Evolutionary conservation across 2,888 invertebrate species (phyloP).

Genomic region (Altica lythri): DNA sequence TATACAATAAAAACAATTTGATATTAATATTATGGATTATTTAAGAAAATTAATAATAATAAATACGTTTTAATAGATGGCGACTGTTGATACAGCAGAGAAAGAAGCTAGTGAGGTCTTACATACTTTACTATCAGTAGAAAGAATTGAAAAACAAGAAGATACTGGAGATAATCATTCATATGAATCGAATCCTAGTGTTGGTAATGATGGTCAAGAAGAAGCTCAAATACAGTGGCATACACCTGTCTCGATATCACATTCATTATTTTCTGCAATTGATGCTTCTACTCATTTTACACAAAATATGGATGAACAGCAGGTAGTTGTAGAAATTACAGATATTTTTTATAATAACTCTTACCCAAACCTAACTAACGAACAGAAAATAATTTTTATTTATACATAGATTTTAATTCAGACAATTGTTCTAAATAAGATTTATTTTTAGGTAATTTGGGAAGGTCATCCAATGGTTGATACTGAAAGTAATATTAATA

Average conservation of each 20-base stretch:
- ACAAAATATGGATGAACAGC: slow-evolving; percentile 55
- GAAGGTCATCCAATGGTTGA: slow-evolving; percentile 70
- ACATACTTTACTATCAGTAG: slow-evolving; percentile 69
- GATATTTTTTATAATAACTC: no score
- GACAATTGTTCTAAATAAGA: slow-evolving; percentile 1
- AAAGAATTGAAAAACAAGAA: slow-evolving; percentile 65
- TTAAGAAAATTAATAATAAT: no score
- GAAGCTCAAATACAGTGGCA: slow-evolving; percentile 66
- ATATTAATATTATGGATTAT: no score
- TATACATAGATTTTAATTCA: not conserved
- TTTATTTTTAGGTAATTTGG: slow-evolving; percentile 65
- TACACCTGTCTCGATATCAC: slow-evolving; percentile 61
- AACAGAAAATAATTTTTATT: no score
- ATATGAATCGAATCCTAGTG: slow-evolving; percentile 47
- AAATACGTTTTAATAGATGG: no score
- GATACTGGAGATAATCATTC: slow-evolving; percentile 48
- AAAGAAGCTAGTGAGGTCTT: slow-evolving; percentile 74
- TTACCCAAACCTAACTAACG: no score
- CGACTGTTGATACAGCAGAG: slow-evolving; percentile 68
- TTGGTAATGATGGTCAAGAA: slow-evolving; percentile 46
- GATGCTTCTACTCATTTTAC: slow-evolving; percentile 54
- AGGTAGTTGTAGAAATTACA: slow-evolving; percentile 49
- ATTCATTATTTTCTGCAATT: slow-evolving; percentile 55
- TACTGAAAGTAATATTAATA: slow-evolving; percentile 53
- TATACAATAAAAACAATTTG: no score